Evolutionary conservation across 2,797 vertebrate species (phyloP), one percentile per base, ranked within the genome.

Genomic region (Merluccius polli): DNA sequence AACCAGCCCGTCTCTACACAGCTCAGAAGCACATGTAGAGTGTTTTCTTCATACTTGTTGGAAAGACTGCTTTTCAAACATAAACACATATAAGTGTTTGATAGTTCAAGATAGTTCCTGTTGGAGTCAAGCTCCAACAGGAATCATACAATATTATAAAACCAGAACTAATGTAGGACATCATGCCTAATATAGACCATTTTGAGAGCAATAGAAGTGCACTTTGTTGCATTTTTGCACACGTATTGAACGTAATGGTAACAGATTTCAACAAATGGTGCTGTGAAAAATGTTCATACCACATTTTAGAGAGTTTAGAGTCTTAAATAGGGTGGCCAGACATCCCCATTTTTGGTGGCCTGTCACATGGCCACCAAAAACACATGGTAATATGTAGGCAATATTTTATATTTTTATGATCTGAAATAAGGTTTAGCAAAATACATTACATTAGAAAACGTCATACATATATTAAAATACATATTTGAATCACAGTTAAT

Each of bases 1-100:
- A 18, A 71, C 48, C 15, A 35, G 70, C 70, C 21, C 65, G 75
- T 44, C 29, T 30, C 33, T 68, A 35, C 69, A 32, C 68, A 70
- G 38, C 52, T 78, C 74, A 68, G 36, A 75, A 83, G 82, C 75
- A 73, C 76, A 77, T 74, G 68, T 63, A 75, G 72, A 79, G 75
- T 73, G 73, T 78, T 75, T 74, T 77, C 86, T 82, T 82, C 83
- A 73, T 41, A 41, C 35, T 36, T 36, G 4, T 36, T 36, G 35
- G 32, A 33, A 33, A 33, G 32, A 10, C 75, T 75, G 82, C 75
- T 78, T 70, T 70, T 81, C 74, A 82, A 79, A 86, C 71, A 73
- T 89, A 87, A 87, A 89, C 87, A 85, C 10, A 10, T 77, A 78
- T 41, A 87, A 89, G 86, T 87, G 82, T 81, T 83, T 83, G 69